Conservation (phyloP, 2,113 vertebrate species). For the Leucopsar rothschildi region DNA sequence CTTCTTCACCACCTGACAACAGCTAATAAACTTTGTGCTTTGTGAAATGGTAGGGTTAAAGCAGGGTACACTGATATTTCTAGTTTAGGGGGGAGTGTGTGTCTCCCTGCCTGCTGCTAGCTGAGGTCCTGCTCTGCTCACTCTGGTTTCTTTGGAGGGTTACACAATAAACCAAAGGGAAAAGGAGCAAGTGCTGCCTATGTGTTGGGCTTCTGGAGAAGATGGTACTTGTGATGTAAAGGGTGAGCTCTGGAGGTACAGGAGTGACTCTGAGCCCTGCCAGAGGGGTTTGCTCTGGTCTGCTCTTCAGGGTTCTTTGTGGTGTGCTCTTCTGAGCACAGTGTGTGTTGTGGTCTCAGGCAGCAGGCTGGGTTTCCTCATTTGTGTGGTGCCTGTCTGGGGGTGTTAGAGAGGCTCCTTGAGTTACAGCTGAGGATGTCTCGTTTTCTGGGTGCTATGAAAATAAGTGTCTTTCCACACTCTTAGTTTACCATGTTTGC, state of each 20-base stretch:
- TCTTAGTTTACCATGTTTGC: not conserved
- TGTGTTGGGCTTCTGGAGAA: not conserved
- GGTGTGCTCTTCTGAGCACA: not conserved
- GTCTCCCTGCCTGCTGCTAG: not conserved
- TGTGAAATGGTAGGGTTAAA: accelerated
- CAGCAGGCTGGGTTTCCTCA: not conserved
- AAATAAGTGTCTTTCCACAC: not conserved
- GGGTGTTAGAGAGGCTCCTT: accelerated
- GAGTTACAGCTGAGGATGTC: not conserved
- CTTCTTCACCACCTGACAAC: not conserved
- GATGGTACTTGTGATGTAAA: not conserved
- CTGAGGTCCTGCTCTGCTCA: not conserved
- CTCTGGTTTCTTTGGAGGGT: not conserved
- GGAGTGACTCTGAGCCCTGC: not conserved
- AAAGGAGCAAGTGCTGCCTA: not conserved
- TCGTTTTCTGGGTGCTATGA: not conserved
- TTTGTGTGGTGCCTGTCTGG: not conserved
- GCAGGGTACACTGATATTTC: not conserved
- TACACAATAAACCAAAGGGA: not conserved
- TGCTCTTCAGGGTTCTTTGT: not conserved
- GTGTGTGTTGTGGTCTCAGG: not conserved
- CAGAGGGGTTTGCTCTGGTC: not conserved
- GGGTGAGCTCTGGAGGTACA: not conserved
- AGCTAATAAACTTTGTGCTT: not conserved
- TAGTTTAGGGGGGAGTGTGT: not conserved